Conservation (phyloP, 2,113 vertebrate genomes). For the Ellobius talpinus region DNA sequence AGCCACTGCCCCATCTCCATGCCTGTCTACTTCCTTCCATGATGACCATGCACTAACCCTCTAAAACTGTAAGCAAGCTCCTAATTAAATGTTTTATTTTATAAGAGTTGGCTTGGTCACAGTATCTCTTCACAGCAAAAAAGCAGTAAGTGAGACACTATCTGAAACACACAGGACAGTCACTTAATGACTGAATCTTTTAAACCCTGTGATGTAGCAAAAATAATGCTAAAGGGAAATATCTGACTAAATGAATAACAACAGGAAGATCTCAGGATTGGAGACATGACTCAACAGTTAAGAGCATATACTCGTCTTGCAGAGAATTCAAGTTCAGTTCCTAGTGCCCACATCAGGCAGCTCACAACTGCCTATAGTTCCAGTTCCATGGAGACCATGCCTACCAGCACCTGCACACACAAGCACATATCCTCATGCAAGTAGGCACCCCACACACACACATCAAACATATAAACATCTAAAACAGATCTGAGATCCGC, state of each 20-base stretch:
- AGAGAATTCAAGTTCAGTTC: background rate
- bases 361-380: background rate
- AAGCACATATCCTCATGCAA: background rate
- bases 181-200: background rate
- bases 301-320: background rate
- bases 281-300: background rate
- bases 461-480: background rate
- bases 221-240: background rate
- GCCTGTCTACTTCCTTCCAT: background rate
- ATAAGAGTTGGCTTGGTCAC: background rate
- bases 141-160: background rate
- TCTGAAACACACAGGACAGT: background rate
- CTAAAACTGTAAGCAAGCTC: background rate
- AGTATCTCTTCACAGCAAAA: background rate
- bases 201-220: background rate
- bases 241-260: too few species aligned
- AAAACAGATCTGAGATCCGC: background rate
- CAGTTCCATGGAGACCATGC: background rate
- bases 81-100: background rate
- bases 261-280: background rate
- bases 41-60: background rate
- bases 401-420: background rate
- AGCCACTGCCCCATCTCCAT: background rate
- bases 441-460: background rate
- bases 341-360: background rate